Evolutionary conservation across 1,140 invertebrate species (phyloP).

Genomic region (Drosophila varians): DNA sequence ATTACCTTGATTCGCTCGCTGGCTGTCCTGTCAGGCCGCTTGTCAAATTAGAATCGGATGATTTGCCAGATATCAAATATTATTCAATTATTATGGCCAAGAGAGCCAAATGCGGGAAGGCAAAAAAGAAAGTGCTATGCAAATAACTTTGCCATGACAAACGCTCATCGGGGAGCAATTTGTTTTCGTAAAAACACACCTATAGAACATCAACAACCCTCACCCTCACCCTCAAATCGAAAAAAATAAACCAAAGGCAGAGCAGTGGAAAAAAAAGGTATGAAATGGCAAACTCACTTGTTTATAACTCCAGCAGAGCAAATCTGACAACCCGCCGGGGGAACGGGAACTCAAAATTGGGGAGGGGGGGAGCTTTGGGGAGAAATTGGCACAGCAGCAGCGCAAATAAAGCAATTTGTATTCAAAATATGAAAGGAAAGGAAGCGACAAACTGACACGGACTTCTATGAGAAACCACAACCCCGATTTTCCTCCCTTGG

Average conservation of each 20-base stretch:
- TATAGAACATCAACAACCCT: constrained; percentile 55
- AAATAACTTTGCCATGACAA: constrained; percentile 68
- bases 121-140: constrained; percentile 45
- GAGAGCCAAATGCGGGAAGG: constrained; percentile 3
- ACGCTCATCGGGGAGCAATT: constrained; percentile 79
- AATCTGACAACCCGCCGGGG: constrained; percentile 55
- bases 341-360: background rate
- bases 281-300: constrained; percentile 69
- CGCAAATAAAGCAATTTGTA: constrained; percentile 83
- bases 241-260: constrained; percentile 10
- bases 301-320: constrained; percentile 71
- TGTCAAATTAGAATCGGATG: constrained; percentile 78
- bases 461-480: constrained; percentile 11
- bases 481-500: constrained; percentile 13
- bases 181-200: constrained; percentile 54
- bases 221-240: constrained; percentile 42
- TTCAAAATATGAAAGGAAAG: constrained; percentile 81
- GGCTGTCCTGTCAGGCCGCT: constrained; percentile 52
- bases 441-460: constrained; percentile 66
- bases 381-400: constrained; percentile 79
- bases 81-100: constrained; percentile 80
- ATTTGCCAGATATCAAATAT: constrained; percentile 81
- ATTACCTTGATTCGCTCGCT: constrained; percentile 37
- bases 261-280: constrained; percentile 56
- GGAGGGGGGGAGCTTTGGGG: background rate